phyloP scores from a whole-genome alignment of 37 sponge, comb jelly and placozoan genomes.

The Aplysina aerophoba region DNA sequence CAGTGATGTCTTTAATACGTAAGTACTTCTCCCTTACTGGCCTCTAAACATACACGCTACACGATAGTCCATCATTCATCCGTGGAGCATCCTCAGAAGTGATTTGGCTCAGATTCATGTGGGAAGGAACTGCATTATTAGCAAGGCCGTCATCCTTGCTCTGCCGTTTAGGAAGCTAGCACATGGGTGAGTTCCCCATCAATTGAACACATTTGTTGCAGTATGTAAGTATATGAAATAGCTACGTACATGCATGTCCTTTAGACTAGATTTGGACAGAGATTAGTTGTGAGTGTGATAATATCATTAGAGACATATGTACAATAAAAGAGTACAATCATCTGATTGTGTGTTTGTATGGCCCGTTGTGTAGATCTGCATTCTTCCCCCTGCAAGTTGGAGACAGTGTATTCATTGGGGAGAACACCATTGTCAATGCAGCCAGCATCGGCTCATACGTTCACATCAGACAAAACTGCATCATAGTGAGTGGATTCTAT shows the following conservation, averaged over 20 bases:
- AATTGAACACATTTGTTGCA: too few relatives aligned
- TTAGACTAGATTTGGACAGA: too few relatives aligned
- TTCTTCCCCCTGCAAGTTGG: constrained; percentile 99
- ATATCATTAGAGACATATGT: too few relatives aligned
- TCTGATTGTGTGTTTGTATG: too few relatives aligned
- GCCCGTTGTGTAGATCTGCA: constrained; percentile 73
- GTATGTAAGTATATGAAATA: too few relatives aligned
- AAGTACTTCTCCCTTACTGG: too few relatives aligned
- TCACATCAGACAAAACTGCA: constrained; percentile 90
- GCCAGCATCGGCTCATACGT: constrained; percentile 87
- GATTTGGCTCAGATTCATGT: constrained; percentile 95
- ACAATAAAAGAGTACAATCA: too few relatives aligned
- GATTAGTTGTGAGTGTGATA: too few relatives aligned
- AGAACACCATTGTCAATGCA: constrained; percentile 88
- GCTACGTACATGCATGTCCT: too few relatives aligned
- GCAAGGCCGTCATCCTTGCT: constrained; percentile 71
- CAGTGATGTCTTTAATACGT: too few relatives aligned
- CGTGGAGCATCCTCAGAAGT: constrained; percentile 89
- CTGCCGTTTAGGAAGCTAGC: constrained; percentile 94
- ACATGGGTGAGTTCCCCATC: constrained; percentile 64
- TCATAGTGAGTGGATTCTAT: constrained; percentile 63
- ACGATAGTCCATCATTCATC: constrained; percentile 92
- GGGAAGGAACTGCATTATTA: constrained; percentile 89
- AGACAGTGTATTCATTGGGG: constrained; percentile 92
- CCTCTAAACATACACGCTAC: too few relatives aligned